Conservation (phyloP, 2,113 vertebrate genomes). For the Thomomys bottae region DNA sequence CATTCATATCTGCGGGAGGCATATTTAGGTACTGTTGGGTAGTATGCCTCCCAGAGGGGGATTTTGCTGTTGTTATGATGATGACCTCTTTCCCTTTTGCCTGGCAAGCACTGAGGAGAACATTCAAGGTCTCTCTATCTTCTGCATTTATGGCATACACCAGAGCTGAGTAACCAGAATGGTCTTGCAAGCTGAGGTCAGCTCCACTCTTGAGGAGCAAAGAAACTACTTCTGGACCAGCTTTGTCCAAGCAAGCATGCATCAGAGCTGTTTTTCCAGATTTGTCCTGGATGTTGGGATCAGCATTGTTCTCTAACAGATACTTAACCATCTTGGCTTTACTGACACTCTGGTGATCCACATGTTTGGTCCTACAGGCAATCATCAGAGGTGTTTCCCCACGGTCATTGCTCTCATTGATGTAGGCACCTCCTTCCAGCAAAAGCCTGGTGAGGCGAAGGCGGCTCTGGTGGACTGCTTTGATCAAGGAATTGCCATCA, state of each 20-base stretch:
- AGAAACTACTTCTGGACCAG: conserved; percentile 89
- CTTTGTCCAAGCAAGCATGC: conserved; percentile 91
- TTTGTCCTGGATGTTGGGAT: conserved; percentile 97
- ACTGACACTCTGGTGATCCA: conserved; percentile 90
- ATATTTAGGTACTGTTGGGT: conserved; percentile 92
- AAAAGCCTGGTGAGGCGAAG: conserved; percentile 93
- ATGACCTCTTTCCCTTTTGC: conserved; percentile 95
- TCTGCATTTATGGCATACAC: conserved; percentile 92
- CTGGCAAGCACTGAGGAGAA: conserved; percentile 92
- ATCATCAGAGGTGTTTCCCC: conserved; percentile 96
- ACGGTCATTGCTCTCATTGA: conserved; percentile 95
- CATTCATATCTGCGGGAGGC: conserved; percentile 87
- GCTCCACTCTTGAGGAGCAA: conserved; percentile 90
- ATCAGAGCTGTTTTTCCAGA: conserved; percentile 93
- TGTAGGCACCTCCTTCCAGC: conserved; percentile 93
- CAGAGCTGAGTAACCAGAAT: conserved; percentile 89
- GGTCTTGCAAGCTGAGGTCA: conserved; percentile 94
- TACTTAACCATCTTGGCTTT: conserved; percentile 94
- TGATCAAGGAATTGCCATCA: conserved; percentile 92
- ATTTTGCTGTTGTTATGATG: conserved; percentile 92
- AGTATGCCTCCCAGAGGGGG: conserved; percentile 87
- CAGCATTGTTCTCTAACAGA: conserved; percentile 93
- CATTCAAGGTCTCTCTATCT: conserved; percentile 88
- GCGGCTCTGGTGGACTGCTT: conserved; percentile 91
- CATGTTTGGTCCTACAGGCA: conserved; percentile 90